Evolutionary conservation across 2,888 invertebrate genomes (phyloP).

Genomic region (Tridacna gigas): DNA sequence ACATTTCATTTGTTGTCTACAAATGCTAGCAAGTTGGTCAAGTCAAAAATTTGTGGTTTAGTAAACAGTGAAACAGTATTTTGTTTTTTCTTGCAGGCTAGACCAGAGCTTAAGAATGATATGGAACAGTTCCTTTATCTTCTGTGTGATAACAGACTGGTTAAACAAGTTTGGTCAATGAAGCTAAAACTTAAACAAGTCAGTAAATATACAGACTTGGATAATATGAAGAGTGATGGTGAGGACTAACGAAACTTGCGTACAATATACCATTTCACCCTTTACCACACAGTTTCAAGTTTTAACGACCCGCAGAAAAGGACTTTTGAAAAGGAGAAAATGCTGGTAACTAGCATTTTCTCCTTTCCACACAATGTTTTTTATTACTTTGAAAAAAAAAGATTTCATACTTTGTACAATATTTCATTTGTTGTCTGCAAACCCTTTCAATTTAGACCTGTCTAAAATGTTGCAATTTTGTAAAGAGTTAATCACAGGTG

Average conservation of each 20-base stretch:
- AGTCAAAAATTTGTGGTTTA: background rate
- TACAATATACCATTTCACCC: background rate
- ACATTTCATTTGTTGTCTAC: too few relatives aligned
- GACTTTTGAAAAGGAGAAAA: background rate
- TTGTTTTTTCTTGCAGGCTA: constrained; percentile 26
- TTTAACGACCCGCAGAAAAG: background rate
- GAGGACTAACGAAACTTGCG: background rate
- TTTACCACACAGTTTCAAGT: background rate
- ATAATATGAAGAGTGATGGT: constrained; percentile 64
- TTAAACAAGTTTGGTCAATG: constrained; percentile 66
- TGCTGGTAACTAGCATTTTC: too few relatives aligned
- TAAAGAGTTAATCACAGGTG: too few relatives aligned
- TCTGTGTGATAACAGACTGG: constrained; percentile 65
- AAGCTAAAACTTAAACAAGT: constrained; percentile 45
- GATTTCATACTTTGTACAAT: too few relatives aligned
- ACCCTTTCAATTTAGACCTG: too few relatives aligned
- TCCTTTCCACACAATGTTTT: too few relatives aligned
- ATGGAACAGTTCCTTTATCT: constrained; percentile 65
- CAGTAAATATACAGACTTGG: constrained; percentile 46
- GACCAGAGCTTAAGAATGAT: constrained; percentile 37
- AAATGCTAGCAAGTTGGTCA: background rate
- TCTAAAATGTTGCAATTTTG: too few relatives aligned
- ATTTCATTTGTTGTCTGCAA: too few relatives aligned
- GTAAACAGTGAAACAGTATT: background rate
- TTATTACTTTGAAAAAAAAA: too few relatives aligned